A percentile compares a stretch with the other conserved stretches of the same genome.
Evolutionary conservation across 2,888 invertebrate species (phyloP).

Genomic region (Atherix ibis): DNA sequence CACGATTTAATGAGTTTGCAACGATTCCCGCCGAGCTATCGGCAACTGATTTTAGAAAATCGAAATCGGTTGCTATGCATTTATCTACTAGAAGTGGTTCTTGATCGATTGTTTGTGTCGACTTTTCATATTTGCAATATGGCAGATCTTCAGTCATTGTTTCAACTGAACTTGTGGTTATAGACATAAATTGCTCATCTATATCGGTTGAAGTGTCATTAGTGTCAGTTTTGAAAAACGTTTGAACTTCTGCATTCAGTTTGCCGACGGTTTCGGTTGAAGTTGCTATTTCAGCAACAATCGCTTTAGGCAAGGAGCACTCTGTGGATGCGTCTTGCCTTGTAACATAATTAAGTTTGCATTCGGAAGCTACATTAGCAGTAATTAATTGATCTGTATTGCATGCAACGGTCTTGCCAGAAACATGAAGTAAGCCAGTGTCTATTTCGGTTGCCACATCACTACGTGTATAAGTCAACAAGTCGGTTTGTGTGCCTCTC

Average conservation of each 20-base stretch:
- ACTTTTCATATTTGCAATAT: not conserved
- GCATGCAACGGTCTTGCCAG: no score
- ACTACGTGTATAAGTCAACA: not conserved
- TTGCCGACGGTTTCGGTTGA: not conserved
- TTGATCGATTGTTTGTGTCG: not conserved
- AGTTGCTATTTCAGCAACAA: not conserved
- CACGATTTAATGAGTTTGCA: not conserved
- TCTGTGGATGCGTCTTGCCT: not conserved
- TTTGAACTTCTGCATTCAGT: not conserved
- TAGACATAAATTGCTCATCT: not conserved
- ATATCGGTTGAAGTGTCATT: not conserved
- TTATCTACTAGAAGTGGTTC: no score
- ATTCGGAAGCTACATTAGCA: not conserved
- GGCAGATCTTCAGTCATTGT: no score
- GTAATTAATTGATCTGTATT: not conserved
- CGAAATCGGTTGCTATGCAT: no score
- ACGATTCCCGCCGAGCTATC: not conserved
- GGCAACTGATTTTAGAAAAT: no score
- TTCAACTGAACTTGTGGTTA: no score
- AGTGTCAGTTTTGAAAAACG: not conserved
- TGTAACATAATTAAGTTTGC: not conserved
- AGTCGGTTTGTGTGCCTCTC: conserved; percentile 26
- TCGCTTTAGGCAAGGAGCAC: not conserved
- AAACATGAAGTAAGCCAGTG: not conserved
- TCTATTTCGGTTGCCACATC: conserved; percentile 1